Percentiles rank a stretch among this genome's conserved stretches.
phyloP scores from a whole-genome alignment of 2,113 vertebrate species.

The Oreochromis aureus region DNA sequence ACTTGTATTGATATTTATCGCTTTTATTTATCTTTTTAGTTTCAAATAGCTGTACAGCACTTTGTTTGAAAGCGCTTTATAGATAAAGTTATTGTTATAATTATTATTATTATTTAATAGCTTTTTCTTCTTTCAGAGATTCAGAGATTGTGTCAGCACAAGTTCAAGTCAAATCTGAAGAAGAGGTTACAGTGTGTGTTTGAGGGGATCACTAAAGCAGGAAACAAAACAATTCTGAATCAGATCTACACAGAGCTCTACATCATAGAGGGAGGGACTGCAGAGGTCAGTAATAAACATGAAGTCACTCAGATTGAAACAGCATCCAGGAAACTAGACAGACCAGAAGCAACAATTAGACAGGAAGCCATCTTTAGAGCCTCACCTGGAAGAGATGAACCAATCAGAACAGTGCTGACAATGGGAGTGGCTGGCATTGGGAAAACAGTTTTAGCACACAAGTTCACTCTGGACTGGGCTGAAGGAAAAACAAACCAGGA shows the following conservation, averaged over 20 bases:
- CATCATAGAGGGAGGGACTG: conserved; percentile 41
- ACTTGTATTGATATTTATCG: not conserved
- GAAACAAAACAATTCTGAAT: not conserved
- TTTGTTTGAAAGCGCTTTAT: not conserved
- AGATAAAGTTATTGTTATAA: not conserved
- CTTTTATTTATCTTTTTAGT: not conserved
- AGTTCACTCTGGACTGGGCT: not conserved
- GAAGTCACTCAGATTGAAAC: not conserved
- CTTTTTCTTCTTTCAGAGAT: not conserved
- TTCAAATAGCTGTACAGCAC: not conserved
- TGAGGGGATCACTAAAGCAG: not conserved
- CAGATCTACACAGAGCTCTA: conserved; percentile 60
- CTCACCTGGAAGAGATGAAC: not conserved
- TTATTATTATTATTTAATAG: not conserved
- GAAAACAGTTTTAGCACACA: not conserved
- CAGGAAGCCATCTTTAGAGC: not conserved
- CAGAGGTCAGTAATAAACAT: not conserved
- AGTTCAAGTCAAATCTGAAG: not conserved
- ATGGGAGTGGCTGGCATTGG: not conserved
- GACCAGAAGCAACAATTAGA: not conserved
- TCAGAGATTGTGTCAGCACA: not conserved
- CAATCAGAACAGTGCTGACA: not conserved
- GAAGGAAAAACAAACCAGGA: not conserved
- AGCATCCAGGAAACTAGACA: not conserved
- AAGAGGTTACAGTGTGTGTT: not conserved